Evolutionary conservation across 2,888 invertebrate species (phyloP).

Genomic region (Amblyteles armatorius): DNA sequence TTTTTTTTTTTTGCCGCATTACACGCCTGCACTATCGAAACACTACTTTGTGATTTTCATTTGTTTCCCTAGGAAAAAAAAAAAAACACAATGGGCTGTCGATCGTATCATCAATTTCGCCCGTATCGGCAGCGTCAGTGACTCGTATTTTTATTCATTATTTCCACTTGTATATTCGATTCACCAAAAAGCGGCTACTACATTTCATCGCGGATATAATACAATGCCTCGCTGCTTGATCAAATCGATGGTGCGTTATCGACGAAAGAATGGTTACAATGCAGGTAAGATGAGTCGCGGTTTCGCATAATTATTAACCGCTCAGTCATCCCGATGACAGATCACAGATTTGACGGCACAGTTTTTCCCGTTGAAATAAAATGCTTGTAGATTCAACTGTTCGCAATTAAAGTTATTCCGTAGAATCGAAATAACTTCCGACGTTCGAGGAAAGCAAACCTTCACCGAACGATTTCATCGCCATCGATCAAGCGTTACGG

Average conservation of each 20-base stretch:
- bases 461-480: not conserved
- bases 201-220: conserved; percentile 33
- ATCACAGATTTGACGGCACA: not conserved
- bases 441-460: too few relatives aligned
- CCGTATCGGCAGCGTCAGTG: conserved; percentile 48
- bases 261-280: conserved; percentile 60
- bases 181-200: conserved; percentile 10
- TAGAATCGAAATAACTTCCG: not conserved
- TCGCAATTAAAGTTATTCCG: not conserved
- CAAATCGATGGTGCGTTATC: conserved; percentile 79
- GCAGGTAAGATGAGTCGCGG: conserved; percentile 71
- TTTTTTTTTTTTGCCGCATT: not conserved
- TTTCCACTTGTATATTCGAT: conserved; percentile 28
- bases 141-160: not conserved
- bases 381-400: not conserved
- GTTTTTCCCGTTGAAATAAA: not conserved
- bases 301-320: not conserved
- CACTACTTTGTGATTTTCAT: not conserved
- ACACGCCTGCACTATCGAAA: not conserved
- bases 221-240: conserved; percentile 81
- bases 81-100: conserved; percentile 56
- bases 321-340: conserved; percentile 34
- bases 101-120: not conserved
- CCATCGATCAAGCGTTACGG: too few relatives aligned
- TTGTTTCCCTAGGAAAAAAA: conserved; percentile 1